Evolutionary conservation across 2,888 invertebrate genomes (phyloP), one percentile per base, ranked within the genome.

Genomic region (Apamea sordens): DNA sequence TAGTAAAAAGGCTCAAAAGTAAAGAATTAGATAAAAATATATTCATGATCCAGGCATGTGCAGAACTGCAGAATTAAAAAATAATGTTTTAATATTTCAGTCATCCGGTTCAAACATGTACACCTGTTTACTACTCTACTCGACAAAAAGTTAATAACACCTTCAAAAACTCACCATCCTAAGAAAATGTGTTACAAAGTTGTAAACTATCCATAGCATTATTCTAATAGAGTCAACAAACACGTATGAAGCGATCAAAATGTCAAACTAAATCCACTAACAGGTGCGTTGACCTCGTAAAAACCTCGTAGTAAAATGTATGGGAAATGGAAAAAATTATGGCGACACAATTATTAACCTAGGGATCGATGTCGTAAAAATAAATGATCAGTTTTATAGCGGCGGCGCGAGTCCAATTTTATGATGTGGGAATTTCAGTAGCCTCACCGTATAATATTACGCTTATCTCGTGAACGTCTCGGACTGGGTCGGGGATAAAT

Each of bases 361-460:
- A 89, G 92, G 94, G 93, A 93, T 93, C 93, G 92, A 91, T 92
- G 92, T 92, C 94, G 92, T 96, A 95, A 95, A 96, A 95, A 92
- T 94, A 94, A 95, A 95, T 94, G 94, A 94, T 94, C 93, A 90
- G 86, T 93, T 95, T 95, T 94, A 94, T 93, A 85, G 92, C 92
- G 90, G 88, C 92, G 92, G 89, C 89, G 88, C 91, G 93, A 92
- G 92, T 88, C 92, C 92, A 92, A 93, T 93, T 95, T 95, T 95
- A 95, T 93, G 94, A 94, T 93, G 94, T 94, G 94, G 92, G 94
- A 94, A 94, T 93, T 93, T 93, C 93, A 93, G 94, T 93, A 91
- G 93, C 92, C 91, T 89, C 91, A 88, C 91, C 90, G 91, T 90
- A 92, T 94, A 93, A 92, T 93, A 92, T 92, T 91, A 91, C 88